Evolutionary conservation across 2,797 vertebrate genomes (phyloP).

Genomic region (Poeciliopsis paucimaculata): DNA sequence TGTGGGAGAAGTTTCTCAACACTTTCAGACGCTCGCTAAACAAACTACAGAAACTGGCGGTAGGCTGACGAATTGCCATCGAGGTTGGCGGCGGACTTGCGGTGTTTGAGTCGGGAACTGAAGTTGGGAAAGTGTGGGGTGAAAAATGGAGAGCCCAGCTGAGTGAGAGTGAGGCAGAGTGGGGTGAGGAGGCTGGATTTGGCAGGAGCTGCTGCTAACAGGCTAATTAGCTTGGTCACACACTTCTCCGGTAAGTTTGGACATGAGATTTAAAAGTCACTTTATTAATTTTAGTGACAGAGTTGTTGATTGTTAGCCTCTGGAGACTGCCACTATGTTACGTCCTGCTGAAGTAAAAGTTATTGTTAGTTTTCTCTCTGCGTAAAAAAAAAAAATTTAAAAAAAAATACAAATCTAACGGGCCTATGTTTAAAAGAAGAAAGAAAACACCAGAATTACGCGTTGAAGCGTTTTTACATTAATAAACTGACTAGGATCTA

Average conservation of each 20-base stretch:
- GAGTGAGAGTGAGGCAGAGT: constrained; percentile 81
- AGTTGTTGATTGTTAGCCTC: not conserved
- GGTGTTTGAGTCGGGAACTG: constrained; percentile 40
- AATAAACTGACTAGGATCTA: not conserved
- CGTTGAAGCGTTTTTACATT: not conserved
- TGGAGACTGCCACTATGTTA: not conserved
- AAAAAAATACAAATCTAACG: not conserved
- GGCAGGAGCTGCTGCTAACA: constrained; percentile 71
- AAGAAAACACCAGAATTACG: not conserved
- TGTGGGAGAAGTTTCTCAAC: constrained; percentile 17
- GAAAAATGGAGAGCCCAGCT: constrained; percentile 83
- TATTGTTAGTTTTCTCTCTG: not conserved
- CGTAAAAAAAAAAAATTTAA: not conserved
- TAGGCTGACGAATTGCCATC: not conserved
- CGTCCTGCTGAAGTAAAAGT: not conserved
- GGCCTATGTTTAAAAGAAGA: constrained; percentile 3
- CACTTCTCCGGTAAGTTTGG: constrained; percentile 38
- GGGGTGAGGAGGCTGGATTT: constrained; percentile 81
- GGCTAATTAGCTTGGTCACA: constrained; percentile 60
- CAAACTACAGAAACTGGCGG: not conserved
- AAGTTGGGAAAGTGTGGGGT: constrained; percentile 68
- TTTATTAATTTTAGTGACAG: not conserved
- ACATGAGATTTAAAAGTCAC: constrained; percentile 56
- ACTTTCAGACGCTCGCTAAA: not conserved
- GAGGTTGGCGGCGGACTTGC: not conserved